Conservation (phyloP, 2,113 vertebrate species). For the Brachionichthys hirsutus region DNA sequence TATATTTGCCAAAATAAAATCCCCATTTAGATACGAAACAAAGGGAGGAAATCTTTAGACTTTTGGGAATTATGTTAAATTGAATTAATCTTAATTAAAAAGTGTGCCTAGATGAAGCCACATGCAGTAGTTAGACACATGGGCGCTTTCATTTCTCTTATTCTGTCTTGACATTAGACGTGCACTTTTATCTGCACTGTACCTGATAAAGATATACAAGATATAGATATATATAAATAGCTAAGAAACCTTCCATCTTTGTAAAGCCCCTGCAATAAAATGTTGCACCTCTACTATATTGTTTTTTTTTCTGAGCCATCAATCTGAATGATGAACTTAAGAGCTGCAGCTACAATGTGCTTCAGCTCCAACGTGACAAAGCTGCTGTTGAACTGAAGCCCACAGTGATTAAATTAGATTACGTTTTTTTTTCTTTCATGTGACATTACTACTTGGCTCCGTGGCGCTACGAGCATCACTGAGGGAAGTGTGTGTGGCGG, state of each 20-base stretch:
- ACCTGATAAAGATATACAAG: too few relatives aligned
- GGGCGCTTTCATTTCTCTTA: too few relatives aligned
- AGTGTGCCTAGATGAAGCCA: too few relatives aligned
- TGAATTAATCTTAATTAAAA: neutral
- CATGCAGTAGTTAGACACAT: too few relatives aligned
- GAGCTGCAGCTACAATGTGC: neutral
- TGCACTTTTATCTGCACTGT: too few relatives aligned
- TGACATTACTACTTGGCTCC: conserved; percentile 15
- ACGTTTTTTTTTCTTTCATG: conserved; percentile 8
- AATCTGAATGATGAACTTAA: too few relatives aligned
- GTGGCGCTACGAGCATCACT: conserved; percentile 10
- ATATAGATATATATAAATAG: too few relatives aligned
- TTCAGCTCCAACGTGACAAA: conserved; percentile 4
- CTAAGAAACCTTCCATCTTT: too few relatives aligned
- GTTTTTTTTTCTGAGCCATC: too few relatives aligned
- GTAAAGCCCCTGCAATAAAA: too few relatives aligned
- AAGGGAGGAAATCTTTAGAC: conserved; percentile 16
- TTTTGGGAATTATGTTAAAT: neutral
- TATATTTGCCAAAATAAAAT: conserved; percentile 6
- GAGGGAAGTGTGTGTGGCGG: conserved; percentile 40
- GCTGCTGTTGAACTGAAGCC: neutral
- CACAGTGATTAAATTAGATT: conserved; percentile 9
- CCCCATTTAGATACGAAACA: neutral
- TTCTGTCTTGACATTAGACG: too few relatives aligned
- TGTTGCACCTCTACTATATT: too few relatives aligned